Evolutionary conservation across 2,797 vertebrate species (phyloP), one percentile per base, ranked within the genome.

Genomic region (Thamnophis elegans): DNA sequence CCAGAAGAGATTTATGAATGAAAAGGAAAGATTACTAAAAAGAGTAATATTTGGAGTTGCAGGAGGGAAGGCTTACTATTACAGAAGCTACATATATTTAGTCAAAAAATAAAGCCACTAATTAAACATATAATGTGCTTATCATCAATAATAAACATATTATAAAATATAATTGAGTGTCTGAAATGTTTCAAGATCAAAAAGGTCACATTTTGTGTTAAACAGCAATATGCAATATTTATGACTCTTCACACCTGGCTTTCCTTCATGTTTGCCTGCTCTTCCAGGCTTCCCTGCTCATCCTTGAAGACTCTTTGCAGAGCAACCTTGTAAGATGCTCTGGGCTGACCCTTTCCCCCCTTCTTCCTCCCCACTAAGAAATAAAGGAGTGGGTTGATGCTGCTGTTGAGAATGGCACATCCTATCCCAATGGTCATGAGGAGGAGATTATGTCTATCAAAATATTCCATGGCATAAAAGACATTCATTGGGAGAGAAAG

Each of bases 191-290:
- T 54, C 53, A 54, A 54, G 53, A 54, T 54, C 8, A 54, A 12
- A 54, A 54, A 54, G 3, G 53, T 54, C 0, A 53, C 20, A 58
- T 58, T 58, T 7, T 22, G 20, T 22, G 20, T 58, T 22, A 58
- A 58, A 7, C 5, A 54, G 53, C 53, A 54, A 60, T 26, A 60
- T 60, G 22, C 62, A 16, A n/a, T 6, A 14, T 65, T 65, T 20
- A 1, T 20, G 7, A 36, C 32, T 8, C 14, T 73, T 73, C 32
- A 73, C 16, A 73, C 73, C 32, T 36, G n/a, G 13, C 3, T 16
- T 18, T 36, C n/a, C 13, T 60, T 0, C 4, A 5, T 4, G 4
- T 5, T 1, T 36, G 56, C 13, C 65, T 22, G 1, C 0, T 54
- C 11, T 12, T 73, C n/a, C 1, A 0, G 36, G 13, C 18, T 25